Conservation (phyloP, 2,888 invertebrate genomes). For the Cinara cedri region DNA sequence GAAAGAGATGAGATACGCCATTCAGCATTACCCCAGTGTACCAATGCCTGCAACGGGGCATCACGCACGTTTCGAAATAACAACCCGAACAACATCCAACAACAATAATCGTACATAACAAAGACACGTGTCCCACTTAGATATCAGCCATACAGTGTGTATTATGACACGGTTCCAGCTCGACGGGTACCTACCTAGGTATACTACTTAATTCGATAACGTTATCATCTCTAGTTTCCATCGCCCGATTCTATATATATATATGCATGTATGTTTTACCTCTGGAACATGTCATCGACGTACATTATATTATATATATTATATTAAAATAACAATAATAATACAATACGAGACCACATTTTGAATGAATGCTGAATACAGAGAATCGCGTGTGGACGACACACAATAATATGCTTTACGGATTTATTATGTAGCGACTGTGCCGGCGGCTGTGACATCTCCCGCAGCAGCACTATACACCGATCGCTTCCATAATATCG, state of each 20-base stretch:
- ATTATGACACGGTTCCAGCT: no score
- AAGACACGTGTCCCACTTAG: no score
- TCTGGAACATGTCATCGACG: neutral
- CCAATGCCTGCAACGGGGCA: conserved; percentile 7
- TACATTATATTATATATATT: neutral
- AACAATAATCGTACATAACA: no score
- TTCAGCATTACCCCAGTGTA: no score
- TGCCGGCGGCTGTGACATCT: conserved; percentile 2
- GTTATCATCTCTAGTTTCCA: conserved; percentile 50
- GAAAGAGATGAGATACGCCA: conserved; percentile 23
- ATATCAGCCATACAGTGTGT: no score
- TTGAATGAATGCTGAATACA: neutral
- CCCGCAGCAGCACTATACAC: no score
- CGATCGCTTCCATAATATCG: neutral
- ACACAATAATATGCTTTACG: neutral
- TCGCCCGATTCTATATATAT: neutral
- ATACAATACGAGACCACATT: neutral
- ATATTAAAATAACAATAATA: conserved; percentile 3
- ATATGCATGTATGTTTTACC: neutral
- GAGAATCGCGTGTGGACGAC: neutral
- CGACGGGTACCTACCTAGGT: no score
- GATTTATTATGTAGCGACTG: no score
- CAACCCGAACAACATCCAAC: conserved; percentile 21
- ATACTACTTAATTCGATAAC: conserved; percentile 25
- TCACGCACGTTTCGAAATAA: conserved; percentile 40